Percentiles rank a stretch among this genome's conserved stretches.
phyloP scores from a whole-genome alignment of 2,113 vertebrate species.

The Oryzias celebensis region DNA sequence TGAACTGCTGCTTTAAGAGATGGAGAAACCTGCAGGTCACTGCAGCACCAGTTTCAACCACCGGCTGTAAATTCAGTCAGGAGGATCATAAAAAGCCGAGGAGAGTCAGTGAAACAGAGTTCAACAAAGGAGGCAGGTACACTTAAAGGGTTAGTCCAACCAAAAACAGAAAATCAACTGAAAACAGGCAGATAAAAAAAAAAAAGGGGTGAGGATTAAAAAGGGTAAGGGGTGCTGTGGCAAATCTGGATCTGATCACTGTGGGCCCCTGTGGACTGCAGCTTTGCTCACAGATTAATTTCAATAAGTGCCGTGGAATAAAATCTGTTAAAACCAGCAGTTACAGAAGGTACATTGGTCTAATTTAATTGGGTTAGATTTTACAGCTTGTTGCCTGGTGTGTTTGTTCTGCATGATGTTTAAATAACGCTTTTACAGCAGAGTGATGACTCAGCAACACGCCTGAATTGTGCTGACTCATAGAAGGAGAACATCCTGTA shows the following conservation, averaged over 20 bases:
- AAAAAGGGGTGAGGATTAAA: conserved; percentile 40
- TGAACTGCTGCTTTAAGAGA: conserved; percentile 64
- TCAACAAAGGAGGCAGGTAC: conserved; percentile 67
- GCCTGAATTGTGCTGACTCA: conserved; percentile 22
- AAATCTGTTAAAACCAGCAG: conserved; percentile 19
- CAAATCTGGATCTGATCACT: conserved; percentile 53
- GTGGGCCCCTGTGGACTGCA: conserved; percentile 44
- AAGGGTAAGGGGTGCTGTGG: conserved; percentile 53
- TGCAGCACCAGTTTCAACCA: conserved; percentile 47
- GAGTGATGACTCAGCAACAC: conserved; percentile 11
- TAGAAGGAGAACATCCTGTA: neutral
- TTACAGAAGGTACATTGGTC: conserved; percentile 23
- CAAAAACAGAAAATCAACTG: conserved; percentile 18
- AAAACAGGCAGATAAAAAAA: conserved; percentile 53
- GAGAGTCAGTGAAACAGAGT: conserved; percentile 30
- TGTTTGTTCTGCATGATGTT: conserved; percentile 42
- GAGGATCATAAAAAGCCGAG: conserved; percentile 22
- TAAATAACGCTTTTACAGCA: conserved; percentile 32
- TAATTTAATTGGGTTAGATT: conserved; percentile 38
- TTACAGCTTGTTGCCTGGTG: conserved; percentile 2
- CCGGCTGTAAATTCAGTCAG: conserved; percentile 27
- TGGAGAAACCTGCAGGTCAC: conserved; percentile 49
- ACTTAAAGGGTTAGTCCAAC: conserved; percentile 60
- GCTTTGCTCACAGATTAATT: neutral
- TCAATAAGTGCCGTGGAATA: conserved; percentile 2